Percentiles rank a stretch among this genome's conserved stretches.
phyloP scores from a whole-genome alignment of 2,888 invertebrate species.

The Iphiclides podalirius region DNA sequence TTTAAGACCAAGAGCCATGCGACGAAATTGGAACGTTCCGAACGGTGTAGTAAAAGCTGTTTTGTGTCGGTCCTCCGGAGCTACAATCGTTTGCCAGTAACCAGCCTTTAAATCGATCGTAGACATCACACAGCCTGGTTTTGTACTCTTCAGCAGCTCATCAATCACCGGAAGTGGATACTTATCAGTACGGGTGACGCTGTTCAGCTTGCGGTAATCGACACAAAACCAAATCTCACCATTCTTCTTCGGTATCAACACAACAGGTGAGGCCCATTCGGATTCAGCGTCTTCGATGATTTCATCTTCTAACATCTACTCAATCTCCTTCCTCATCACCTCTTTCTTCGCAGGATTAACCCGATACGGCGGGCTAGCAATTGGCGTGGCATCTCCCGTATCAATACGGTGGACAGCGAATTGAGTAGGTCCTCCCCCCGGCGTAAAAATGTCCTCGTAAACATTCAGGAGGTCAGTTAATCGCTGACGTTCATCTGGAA shows the following conservation, averaged over 20 bases:
- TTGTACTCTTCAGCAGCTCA: slow-evolving; percentile 44
- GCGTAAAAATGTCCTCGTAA: neutral
- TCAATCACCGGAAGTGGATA: slow-evolving; percentile 52
- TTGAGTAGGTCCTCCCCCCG: neutral
- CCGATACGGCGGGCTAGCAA: neutral
- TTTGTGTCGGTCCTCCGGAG: slow-evolving; percentile 32
- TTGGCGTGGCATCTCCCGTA: neutral
- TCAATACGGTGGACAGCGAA: neutral
- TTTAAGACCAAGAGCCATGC: too few species aligned
- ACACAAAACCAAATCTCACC: too few species aligned
- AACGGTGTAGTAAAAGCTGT: slow-evolving; percentile 39
- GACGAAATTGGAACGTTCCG: slow-evolving; percentile 43
- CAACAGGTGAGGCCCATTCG: slow-evolving; percentile 44
- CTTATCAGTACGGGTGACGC: slow-evolving; percentile 30
- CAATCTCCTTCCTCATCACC: slow-evolving; percentile 21
- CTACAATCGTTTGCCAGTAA: slow-evolving; percentile 41
- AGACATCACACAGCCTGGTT: slow-evolving; percentile 36
- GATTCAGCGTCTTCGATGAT: slow-evolving; percentile 50
- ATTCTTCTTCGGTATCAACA: slow-evolving; percentile 44
- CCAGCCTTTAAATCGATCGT: slow-evolving; percentile 46
- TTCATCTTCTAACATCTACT: slow-evolving; percentile 37
- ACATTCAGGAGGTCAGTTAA: neutral
- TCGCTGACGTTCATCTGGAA: neutral
- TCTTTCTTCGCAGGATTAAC: neutral
- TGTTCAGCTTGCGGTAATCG: too few species aligned